Evolutionary conservation across 2,113 vertebrate species (phyloP).

Genomic region (Peromyscus californicus): DNA sequence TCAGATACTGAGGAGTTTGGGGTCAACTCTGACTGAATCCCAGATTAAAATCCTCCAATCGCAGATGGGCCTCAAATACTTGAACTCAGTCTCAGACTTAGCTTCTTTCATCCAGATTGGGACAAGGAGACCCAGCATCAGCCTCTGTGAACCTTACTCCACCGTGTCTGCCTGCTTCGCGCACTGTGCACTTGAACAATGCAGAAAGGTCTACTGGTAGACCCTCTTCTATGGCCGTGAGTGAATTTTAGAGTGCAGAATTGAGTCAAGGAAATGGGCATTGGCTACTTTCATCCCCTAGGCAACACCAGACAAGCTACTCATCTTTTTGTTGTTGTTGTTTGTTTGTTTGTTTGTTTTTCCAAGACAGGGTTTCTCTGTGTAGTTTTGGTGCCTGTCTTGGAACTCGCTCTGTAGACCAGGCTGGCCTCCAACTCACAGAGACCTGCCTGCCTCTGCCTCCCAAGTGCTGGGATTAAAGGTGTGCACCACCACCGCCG

Average conservation of each 20-base stretch:
- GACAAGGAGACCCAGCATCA: neutral
- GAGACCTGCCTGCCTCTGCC: no score
- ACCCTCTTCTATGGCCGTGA: fast-evolving
- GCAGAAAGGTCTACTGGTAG: neutral
- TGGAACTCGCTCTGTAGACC: no score
- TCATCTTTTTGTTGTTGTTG: neutral
- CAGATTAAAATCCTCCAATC: neutral
- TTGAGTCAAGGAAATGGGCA: neutral
- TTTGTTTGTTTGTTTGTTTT: no score
- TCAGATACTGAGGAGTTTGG: neutral
- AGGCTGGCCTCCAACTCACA: no score
- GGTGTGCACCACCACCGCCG: no score
- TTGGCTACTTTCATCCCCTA: neutral
- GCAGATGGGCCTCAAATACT: neutral
- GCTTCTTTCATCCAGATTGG: neutral
- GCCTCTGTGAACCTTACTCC: fast-evolving
- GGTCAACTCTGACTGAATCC: no score
- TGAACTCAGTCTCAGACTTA: no score
- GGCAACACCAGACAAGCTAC: neutral
- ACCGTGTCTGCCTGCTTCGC: fast-evolving
- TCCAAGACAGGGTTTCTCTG: no score
- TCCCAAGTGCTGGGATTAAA: no score
- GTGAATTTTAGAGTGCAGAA: no score
- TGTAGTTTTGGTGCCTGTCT: no score
- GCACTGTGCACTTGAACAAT: neutral